Evolutionary conservation across 2,888 invertebrate genomes (phyloP), one percentile per base, ranked within the genome.

Genomic region (Caenorhabditis imperialis): DNA sequence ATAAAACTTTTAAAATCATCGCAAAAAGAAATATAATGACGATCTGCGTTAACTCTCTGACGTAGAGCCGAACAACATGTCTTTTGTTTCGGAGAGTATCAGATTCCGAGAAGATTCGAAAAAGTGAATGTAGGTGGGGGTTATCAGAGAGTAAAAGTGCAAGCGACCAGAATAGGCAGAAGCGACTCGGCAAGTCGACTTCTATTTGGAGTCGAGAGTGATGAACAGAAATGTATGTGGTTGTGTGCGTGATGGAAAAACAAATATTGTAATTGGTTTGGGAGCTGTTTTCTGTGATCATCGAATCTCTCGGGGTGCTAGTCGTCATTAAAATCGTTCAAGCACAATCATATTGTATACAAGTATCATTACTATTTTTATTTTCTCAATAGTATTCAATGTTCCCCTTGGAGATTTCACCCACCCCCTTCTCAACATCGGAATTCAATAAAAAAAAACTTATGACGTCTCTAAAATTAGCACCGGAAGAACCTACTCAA

Each of bases 31-130:
- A 14, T 42, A 51, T 30, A 37, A 25, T 12, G 27, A 40, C 8
- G 51, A 33, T 10, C 50, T 44, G 22, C 23, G 10, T 30, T 30
- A 30, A 7, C 30, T 30, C 50, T 44, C 57, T 67, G 57, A 67
- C 57, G 67, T 58, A 65, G 42, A 35, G 33, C 54, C 45, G 54
- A 65, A 65, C 65, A 65, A 45, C 55, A 51, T 67, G 47, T 65
- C 27, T 16, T 54, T 40, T 48, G 35, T 57, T 65, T 8, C 22
- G 33, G 42, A 23, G 42, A 50, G 57, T 67, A 67, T 67, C 67
- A 37, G 33, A 57, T 67, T 67, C 55, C 67, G 44, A 67, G 40
- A 40, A 37, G 57, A 50, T 44, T 22, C 4, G 22, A 16, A 2
- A 40, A 40, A 40, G 6, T 3, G 8, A 57, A 63, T 25, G 53